phyloP scores from a whole-genome alignment of 2,888 invertebrate species.

The Podabrus alpinus region DNA sequence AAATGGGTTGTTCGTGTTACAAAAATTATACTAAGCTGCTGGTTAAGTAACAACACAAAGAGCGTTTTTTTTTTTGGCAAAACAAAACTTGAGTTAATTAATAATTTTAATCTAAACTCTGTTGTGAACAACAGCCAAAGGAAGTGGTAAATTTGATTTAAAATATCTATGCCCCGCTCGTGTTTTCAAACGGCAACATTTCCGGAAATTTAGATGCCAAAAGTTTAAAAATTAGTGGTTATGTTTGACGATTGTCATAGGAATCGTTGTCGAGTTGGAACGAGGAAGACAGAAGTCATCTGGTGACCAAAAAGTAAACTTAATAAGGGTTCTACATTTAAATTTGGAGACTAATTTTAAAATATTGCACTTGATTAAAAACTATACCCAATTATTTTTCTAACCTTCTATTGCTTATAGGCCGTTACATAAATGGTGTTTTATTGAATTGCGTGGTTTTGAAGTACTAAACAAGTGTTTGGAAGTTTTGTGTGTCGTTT shows the following conservation, averaged over 20 bases:
- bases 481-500: not conserved
- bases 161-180: constrained; percentile 51
- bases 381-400: not conserved
- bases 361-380: constrained; percentile 24
- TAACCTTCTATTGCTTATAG: not conserved
- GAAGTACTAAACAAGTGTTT: not conserved
- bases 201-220: constrained; percentile 57
- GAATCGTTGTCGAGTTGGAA: constrained; percentile 54
- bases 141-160: constrained; percentile 54
- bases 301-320: constrained; percentile 54
- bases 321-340: constrained; percentile 46
- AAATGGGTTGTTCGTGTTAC: not conserved
- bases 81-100: constrained; percentile 35
- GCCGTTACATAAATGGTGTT: not conserved
- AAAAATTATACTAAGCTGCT: not conserved
- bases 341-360: constrained; percentile 17
- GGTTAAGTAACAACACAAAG: not conserved
- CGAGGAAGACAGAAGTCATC: constrained; percentile 57
- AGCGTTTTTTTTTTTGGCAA: constrained; percentile 19
- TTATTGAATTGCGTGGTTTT: not conserved
- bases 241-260: constrained; percentile 46
- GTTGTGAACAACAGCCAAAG: constrained; percentile 54
- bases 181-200: constrained; percentile 46
- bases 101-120: constrained; percentile 54
- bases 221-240: constrained; percentile 49